A percentile compares a stretch with the other conserved stretches of the same genome.
phyloP scores from a whole-genome alignment of 2,113 vertebrate species.

The Caranx melampygus region DNA sequence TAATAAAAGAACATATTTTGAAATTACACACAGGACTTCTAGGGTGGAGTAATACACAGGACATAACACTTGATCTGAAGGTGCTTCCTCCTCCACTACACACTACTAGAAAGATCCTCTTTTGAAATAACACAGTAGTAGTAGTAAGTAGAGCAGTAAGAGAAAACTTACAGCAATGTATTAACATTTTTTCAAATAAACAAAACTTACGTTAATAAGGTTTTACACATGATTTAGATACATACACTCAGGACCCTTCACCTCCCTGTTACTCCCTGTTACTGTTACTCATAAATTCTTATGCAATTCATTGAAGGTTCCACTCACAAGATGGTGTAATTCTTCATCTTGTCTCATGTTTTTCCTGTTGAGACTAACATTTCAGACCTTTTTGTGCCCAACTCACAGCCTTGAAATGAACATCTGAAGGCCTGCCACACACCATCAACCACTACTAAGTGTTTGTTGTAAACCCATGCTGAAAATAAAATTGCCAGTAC shows the following conservation, averaged over 20 bases:
- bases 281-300: too few relatives aligned
- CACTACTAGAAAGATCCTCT: not conserved
- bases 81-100: slow-evolving; percentile 1
- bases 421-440: slow-evolving; percentile 1
- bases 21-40: slow-evolving; percentile 39
- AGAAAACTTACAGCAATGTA: not conserved
- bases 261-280: too few relatives aligned
- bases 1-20: slow-evolving; percentile 53
- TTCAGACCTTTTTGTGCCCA: slow-evolving; percentile 3
- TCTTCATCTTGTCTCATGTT: slow-evolving; percentile 4
- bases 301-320: not conserved
- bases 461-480: slow-evolving; percentile 7
- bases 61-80: slow-evolving; percentile 23
- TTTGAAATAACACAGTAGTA: slow-evolving; percentile 1
- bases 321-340: not conserved
- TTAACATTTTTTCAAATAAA: not conserved
- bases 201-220: not conserved
- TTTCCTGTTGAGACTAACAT: not conserved
- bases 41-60: slow-evolving; percentile 37
- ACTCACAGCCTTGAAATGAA: slow-evolving; percentile 14
- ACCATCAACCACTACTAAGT: not conserved
- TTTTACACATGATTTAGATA: too few relatives aligned
- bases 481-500: not conserved
- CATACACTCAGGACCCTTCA: too few relatives aligned
- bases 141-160: too few relatives aligned